Evolutionary conservation across 1,140 invertebrate genomes (phyloP), one percentile per base, ranked within the genome.

Genomic region (Hermatobates lingyangjiaoensis): DNA sequence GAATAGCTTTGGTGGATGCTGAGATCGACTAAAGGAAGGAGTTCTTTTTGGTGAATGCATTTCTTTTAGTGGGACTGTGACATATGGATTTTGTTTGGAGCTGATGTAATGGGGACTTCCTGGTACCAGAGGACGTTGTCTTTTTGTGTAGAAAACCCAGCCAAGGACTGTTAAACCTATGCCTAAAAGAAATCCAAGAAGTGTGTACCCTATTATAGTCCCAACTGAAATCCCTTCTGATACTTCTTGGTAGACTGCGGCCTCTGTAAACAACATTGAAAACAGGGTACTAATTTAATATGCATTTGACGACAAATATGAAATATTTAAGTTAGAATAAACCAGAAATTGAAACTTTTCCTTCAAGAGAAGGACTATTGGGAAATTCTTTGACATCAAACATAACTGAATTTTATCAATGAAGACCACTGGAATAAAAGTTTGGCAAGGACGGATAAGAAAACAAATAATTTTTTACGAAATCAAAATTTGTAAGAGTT

Each of bases 41-140:
- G 62, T 60, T 2, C 62, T 42, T 52, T 65, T 64, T 0, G 58
- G 57, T 3, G 52, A 45, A 23, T 54, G 59, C 54, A 79, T 75
- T 63, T 81, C 79, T 60, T 81, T 83, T 47, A 83, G 66, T 0
- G 80, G 83, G 27, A 87, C 75, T n/a, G 80, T 78, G 39, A 84
- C 81, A 61, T 87, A 87, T 52, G 81, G 79, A 63, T 87, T 87
- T 58, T 81, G 81, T 60, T 83, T 83, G 0, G 73, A 68, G 18
- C 77, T 77, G 48, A 85, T 83, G 58, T 87, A 87, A 62, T 83
- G 82, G 0, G 81, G 80, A 45, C 75, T 79, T 14, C 74, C 70
- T 0, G 81, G 79, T 5, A 82, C 70, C 1, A 72, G 64, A 3
- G 67, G 67, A 42, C 69, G 68, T 49, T 62, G 63, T 51, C 63